phyloP scores from a whole-genome alignment of 1,140 invertebrate species.

The Conus ventricosus region DNA sequence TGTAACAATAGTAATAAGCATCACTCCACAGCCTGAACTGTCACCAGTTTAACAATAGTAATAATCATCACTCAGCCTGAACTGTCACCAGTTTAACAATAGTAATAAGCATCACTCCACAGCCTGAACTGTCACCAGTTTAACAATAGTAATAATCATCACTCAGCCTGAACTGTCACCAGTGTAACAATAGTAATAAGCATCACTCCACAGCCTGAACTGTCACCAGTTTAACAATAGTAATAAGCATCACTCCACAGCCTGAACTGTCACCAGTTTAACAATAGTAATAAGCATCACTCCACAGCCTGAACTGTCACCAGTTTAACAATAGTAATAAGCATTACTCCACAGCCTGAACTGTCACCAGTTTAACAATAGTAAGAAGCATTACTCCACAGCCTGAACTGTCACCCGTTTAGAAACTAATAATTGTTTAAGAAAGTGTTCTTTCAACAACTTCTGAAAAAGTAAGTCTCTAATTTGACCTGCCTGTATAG shows the following conservation, averaged over 20 bases:
- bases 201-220: constrained; percentile 14
- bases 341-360: constrained; percentile 5
- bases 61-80: background rate
- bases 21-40: constrained; percentile 21
- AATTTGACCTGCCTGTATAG: too few relatives aligned
- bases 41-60: too few relatives aligned
- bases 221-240: background rate
- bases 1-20: too few relatives aligned
- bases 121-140: background rate
- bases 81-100: constrained; percentile 1
- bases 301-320: constrained; percentile 6
- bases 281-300: too few relatives aligned
- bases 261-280: background rate
- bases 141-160: too few relatives aligned
- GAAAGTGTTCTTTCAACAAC: too few relatives aligned
- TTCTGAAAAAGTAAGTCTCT: too few relatives aligned
- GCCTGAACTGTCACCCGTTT: background rate
- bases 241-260: constrained; percentile 10
- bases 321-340: too few relatives aligned
- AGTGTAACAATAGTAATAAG: too few relatives aligned
- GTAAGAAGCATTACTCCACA: constrained; percentile 15
- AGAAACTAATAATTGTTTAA: too few relatives aligned
- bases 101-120: constrained; percentile 11
- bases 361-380: background rate
- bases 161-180: background rate